Evolutionary conservation across 2,888 invertebrate genomes (phyloP).

Genomic region (Lasius platythorax): DNA sequence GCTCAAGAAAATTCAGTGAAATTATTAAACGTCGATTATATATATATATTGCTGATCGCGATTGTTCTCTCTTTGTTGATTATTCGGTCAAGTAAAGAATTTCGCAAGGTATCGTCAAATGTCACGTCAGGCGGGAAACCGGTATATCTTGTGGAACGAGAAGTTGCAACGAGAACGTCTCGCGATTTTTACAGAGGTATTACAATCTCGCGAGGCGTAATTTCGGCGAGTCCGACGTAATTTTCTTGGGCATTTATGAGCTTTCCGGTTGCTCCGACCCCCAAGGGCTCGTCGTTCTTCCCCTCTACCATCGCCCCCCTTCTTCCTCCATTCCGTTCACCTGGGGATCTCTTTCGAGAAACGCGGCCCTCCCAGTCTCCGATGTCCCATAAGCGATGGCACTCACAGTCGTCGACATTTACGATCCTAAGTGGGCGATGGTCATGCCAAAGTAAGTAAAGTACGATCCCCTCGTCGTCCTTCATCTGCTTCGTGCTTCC

Average conservation of each 20-base stretch:
- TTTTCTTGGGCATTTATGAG: conserved; percentile 76
- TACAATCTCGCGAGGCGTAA: conserved; percentile 77
- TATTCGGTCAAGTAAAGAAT: conserved; percentile 7
- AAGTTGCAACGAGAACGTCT: conserved; percentile 37
- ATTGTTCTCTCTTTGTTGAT: conserved; percentile 53
- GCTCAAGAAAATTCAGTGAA: conserved; percentile 22
- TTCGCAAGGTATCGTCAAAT: conserved; percentile 7
- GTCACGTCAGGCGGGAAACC: conserved; percentile 50
- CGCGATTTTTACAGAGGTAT: conserved; percentile 65
- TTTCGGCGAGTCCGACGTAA: conserved; percentile 75
- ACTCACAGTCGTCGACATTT: conserved; percentile 63
- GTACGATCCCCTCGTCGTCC: conserved; percentile 39
- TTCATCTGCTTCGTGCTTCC: background rate
- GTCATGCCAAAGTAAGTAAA: conserved; percentile 62
- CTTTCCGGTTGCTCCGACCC: conserved; percentile 62
- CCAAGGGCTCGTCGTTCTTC: conserved; percentile 65
- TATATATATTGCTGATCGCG: conserved; percentile 34
- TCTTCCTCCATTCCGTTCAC: conserved; percentile 48
- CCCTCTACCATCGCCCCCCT: background rate
- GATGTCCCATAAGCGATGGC: conserved; percentile 62
- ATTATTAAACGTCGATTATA: conserved; percentile 32
- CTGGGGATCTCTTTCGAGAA: conserved; percentile 61
- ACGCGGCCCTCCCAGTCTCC: conserved; percentile 42
- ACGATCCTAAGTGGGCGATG: conserved; percentile 68
- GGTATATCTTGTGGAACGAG: conserved; percentile 31